Percentiles rank a stretch among this genome's conserved stretches.
These are phyloP conservation scores for Oryzias celebensis DNA, from an alignment of 2,113 vertebrate genomes.

Conservation along the genomic window DNA sequence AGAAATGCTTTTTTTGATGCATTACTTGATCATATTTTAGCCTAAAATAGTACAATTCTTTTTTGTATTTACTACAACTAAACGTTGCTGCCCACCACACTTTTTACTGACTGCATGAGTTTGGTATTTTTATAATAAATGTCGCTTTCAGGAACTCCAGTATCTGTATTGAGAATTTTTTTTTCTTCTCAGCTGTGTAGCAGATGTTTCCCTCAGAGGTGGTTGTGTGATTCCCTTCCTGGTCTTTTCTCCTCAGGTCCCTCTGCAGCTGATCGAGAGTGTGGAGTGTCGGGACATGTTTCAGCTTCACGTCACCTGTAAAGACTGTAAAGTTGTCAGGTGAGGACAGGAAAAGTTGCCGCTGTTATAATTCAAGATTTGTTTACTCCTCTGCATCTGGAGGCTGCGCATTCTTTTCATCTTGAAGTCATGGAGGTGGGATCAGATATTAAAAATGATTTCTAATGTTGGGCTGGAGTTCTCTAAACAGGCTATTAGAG, in stretches of 20 bases:
- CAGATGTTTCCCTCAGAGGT: neutral
- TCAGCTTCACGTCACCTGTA: constrained; percentile 96
- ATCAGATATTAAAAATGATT: neutral
- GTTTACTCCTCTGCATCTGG: no score
- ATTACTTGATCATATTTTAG: constrained; percentile 3
- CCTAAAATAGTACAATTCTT: neutral
- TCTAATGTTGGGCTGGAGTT: neutral
- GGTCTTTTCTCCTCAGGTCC: constrained; percentile 79
- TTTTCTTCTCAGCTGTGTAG: neutral
- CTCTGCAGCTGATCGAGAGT: constrained; percentile 92
- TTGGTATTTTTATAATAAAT: neutral
- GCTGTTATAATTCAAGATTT: no score
- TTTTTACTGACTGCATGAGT: constrained; percentile 49
- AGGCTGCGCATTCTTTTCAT: no score
- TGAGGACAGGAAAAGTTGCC: constrained; percentile 48
- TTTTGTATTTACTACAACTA: constrained; percentile 19
- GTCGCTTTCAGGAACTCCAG: neutral
- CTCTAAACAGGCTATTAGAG: neutral
- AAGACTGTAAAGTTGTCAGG: constrained; percentile 98
- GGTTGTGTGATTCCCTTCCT: neutral
- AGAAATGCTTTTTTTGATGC: constrained; percentile 15
- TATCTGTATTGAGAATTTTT: neutral
- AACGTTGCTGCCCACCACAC: constrained; percentile 6
- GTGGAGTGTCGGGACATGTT: constrained; percentile 96
- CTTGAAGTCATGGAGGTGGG: no score